Base-by-base conservation (phyloP, 2,888 invertebrate species). In the Deilephila porcellus region DNA sequence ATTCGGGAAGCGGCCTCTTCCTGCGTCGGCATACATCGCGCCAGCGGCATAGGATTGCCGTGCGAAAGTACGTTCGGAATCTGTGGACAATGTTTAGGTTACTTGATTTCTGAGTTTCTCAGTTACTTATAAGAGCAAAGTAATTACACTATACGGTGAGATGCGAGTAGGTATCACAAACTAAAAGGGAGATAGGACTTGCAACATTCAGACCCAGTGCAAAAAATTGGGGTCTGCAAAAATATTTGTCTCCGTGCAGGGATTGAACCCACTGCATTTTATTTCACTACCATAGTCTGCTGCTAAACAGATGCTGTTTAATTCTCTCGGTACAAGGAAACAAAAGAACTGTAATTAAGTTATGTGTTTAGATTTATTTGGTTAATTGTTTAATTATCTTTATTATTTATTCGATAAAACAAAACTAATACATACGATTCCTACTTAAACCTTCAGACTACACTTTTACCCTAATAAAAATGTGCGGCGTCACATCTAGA, bases 31-130 rank as follows among this genome's bases (percentile, higher is more conserved):
- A 84, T 32, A 87, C 83, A 34, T 90, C 91, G 0, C 95, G 95
- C 95, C 96, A 96, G 70, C 96, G 96, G 85, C 96, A 97, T 45
- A 92, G 80, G 73, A 97, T 96, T 4, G 96, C 96, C 72, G 96
- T 95, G 80, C 96, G 96, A 87, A 97, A 97, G 86, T 97, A 97
- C 76, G 96, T 95, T 62, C 97, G 93, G 89, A 97, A 97, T 87
- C 97, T 97, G 92, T 0, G 71, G 72, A 72, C 78, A 34, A 79
- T 76, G 70, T 19, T 56, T n/a, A 4, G 56, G n/a, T 56, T 56
- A n/a, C n/a, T n/a, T n/a, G 37, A 37, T 37, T 7, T 37, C 11
- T 37, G 37, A 37, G 1, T 37, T 37, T 8, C 37, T 37, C 8
- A 37, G 8, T 37, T 25, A 25, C 25, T 25, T 25, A 25, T 1